phyloP scores from a whole-genome alignment of 2,888 invertebrate genomes.

The Aphodius granarius region DNA sequence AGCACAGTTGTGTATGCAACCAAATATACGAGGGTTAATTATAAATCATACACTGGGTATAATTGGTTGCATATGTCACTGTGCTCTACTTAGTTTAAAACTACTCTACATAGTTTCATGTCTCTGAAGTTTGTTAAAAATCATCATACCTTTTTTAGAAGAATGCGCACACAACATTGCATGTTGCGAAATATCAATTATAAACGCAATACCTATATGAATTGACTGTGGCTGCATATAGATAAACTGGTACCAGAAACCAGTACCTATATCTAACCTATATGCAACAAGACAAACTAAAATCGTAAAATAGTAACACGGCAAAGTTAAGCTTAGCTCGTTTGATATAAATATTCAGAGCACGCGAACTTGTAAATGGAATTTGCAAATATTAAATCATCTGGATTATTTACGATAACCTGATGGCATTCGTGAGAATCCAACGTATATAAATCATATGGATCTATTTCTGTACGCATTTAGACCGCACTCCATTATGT shows the following conservation, averaged over 20 bases:
- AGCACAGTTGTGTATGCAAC: no score
- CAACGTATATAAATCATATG: not conserved
- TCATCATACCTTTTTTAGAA: not conserved
- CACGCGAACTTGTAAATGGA: not conserved
- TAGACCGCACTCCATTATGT: not conserved
- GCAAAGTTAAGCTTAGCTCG: not conserved
- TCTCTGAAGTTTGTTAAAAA: not conserved
- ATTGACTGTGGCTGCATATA: not conserved
- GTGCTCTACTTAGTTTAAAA: no score
- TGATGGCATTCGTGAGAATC: not conserved
- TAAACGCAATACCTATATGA: not conserved
- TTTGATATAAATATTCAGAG: not conserved
- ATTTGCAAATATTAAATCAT: not conserved
- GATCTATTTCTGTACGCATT: not conserved
- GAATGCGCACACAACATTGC: not conserved
- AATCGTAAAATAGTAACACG: not conserved
- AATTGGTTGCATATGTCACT: no score
- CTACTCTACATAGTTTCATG: not conserved
- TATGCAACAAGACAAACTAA: not conserved
- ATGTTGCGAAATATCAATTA: not conserved
- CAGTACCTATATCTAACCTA: not conserved
- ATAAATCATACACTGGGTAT: no score
- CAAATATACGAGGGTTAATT: no score
- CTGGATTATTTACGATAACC: not conserved
- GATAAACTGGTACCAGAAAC: not conserved